A percentile compares a stretch with the other conserved stretches of the same genome.
Conservation (phyloP, 2,797 vertebrate species). For the Pteropus rufus region DNA sequence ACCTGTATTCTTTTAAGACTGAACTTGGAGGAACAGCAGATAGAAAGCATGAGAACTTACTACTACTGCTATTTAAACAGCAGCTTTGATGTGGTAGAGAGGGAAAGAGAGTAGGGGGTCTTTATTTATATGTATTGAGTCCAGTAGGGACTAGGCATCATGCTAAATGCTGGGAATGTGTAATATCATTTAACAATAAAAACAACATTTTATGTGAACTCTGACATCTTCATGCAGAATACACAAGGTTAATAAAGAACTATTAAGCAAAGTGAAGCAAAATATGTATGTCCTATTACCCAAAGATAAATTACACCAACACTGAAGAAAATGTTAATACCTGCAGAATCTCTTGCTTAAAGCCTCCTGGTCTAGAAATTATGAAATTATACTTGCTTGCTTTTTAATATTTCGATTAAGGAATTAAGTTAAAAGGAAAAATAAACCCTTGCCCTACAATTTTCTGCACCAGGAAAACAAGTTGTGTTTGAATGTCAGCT, state of each 20-base stretch:
- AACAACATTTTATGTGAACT: not conserved
- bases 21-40: not conserved
- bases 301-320: not conserved
- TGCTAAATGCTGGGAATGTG: not conserved
- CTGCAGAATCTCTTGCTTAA: not conserved
- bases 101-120: not conserved
- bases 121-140: not conserved
- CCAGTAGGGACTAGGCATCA: not conserved
- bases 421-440: not conserved
- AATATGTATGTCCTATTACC: not conserved
- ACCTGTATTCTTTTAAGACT: not conserved
- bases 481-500: not conserved
- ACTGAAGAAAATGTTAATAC: not conserved
- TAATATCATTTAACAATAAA: not conserved
- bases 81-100: not conserved
- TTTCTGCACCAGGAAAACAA: constrained; percentile 6
- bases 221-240: not conserved
- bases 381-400: not conserved
- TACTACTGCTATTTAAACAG: not conserved
- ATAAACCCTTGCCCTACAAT: not conserved
- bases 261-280: not conserved
- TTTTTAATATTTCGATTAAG: not conserved
- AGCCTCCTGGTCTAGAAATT: constrained; percentile 10
- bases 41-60: not conserved
- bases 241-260: not conserved